Conservation (phyloP, 2,888 invertebrate species). For the Eupithecia subfuscata region DNA sequence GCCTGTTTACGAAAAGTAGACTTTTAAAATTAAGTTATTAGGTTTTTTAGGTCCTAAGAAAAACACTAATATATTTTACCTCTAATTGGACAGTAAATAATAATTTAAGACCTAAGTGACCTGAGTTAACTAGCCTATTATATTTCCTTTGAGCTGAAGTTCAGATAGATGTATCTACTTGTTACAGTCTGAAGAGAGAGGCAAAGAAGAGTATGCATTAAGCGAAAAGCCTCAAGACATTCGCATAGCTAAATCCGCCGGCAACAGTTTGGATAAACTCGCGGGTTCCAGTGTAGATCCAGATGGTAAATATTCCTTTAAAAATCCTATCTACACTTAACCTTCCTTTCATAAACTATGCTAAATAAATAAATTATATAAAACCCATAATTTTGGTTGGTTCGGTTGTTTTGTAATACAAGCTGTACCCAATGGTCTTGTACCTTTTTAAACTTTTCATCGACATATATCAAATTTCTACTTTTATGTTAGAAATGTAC, state of each 20-base stretch:
- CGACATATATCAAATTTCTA: background rate
- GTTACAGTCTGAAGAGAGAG: conserved; percentile 88
- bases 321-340: background rate
- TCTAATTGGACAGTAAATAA: too few species aligned
- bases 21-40: too few species aligned
- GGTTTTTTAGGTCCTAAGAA: too few species aligned
- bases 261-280: conserved; percentile 87
- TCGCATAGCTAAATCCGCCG: conserved; percentile 88
- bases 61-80: too few species aligned
- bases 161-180: background rate
- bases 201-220: conserved; percentile 85
- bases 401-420: background rate
- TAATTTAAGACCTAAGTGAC: too few species aligned
- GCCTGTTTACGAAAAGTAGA: too few species aligned
- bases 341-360: too few species aligned
- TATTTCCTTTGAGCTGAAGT: too few species aligned
- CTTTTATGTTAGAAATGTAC: background rate
- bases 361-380: background rate
- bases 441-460: background rate
- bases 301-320: conserved; percentile 64
- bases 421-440: background rate
- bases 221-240: conserved; percentile 78
- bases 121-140: too few species aligned
- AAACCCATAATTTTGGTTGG: background rate
- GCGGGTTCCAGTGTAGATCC: conserved; percentile 87